These are phyloP conservation scores for Rhamphomyia laevipes DNA, from an alignment of 2,888 invertebrate species.

Conservation along the genomic window DNA sequence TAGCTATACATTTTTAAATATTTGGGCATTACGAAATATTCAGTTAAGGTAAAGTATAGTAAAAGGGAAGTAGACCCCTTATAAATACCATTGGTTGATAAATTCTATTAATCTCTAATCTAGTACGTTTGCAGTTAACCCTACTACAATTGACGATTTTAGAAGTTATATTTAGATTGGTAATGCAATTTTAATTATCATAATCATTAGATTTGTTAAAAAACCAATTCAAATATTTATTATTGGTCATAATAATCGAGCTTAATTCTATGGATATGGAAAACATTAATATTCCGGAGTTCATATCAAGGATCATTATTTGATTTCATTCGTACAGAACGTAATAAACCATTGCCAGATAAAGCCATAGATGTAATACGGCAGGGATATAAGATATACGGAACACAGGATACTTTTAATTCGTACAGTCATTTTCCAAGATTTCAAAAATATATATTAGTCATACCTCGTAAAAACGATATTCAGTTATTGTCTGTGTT, in stretches of 20 bases:
- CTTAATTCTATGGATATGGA: constrained; percentile 24
- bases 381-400: constrained; percentile 19
- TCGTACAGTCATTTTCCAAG: constrained; percentile 9
- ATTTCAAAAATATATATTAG: constrained; percentile 9
- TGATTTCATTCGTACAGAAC: constrained; percentile 20
- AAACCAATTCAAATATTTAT: constrained; percentile 9
- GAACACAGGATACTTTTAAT: constrained; percentile 11
- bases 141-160: constrained; percentile 21
- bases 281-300: constrained; percentile 21
- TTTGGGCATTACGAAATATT: no score
- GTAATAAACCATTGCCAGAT: constrained; percentile 17
- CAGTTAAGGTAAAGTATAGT: no score
- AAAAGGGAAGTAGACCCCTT: no score
- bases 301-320: constrained; percentile 23
- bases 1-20: no score
- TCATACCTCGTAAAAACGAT: constrained; percentile 18
- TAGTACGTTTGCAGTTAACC: no score
- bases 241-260: constrained; percentile 12
- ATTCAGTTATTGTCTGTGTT: constrained; percentile 20
- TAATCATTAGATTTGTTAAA: background rate
- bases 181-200: background rate
- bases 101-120: no score
- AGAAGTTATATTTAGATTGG: constrained; percentile 17
- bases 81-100: no score
- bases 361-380: constrained; percentile 16